A percentile compares a stretch with the other conserved stretches of the same genome.
Conservation (phyloP, 2,888 invertebrate species). For the Thumatha senex region DNA sequence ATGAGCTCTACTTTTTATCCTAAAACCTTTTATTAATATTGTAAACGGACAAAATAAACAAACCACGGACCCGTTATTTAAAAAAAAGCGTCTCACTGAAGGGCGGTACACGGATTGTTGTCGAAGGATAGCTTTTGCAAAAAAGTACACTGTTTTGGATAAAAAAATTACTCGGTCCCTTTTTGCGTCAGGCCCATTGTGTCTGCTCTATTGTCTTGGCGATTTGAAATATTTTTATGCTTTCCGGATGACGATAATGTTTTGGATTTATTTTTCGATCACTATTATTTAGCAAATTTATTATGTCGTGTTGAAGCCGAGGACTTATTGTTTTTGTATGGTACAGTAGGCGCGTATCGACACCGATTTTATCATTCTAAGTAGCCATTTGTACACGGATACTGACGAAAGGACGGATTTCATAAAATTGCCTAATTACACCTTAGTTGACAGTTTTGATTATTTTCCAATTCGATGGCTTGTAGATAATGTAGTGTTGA, state of each 20-base stretch:
- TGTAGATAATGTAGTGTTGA: conserved; percentile 40
- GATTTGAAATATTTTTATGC: conserved; percentile 81
- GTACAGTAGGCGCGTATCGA: conserved; percentile 31
- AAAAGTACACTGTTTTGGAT: conserved; percentile 63
- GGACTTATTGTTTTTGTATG: conserved; percentile 48
- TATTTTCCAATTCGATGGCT: conserved; percentile 47
- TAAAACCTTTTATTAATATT: conserved; percentile 65
- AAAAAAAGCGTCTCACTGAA: conserved; percentile 54
- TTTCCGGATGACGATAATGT: conserved; percentile 79
- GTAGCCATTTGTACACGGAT: conserved; percentile 68
- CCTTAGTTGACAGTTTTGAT: conserved; percentile 52
- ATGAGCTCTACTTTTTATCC: conserved; percentile 39
- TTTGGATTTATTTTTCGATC: conserved; percentile 78
- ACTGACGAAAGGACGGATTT: conserved; percentile 36
- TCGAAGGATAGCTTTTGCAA: conserved; percentile 68
- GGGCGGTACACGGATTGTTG: conserved; percentile 74
- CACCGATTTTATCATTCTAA: conserved; percentile 54
- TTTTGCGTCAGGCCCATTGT: conserved; percentile 78
- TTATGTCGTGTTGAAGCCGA: conserved; percentile 49
- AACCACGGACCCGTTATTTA: conserved; percentile 72
- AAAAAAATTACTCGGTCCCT: conserved; percentile 62
- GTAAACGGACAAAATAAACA: conserved; percentile 72
- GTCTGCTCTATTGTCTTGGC: conserved; percentile 77
- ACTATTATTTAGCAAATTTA: conserved; percentile 82
- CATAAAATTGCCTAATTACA: conserved; percentile 52